phyloP scores from a whole-genome alignment of 2,888 invertebrate species.

The Hirudinaria manillensis region DNA sequence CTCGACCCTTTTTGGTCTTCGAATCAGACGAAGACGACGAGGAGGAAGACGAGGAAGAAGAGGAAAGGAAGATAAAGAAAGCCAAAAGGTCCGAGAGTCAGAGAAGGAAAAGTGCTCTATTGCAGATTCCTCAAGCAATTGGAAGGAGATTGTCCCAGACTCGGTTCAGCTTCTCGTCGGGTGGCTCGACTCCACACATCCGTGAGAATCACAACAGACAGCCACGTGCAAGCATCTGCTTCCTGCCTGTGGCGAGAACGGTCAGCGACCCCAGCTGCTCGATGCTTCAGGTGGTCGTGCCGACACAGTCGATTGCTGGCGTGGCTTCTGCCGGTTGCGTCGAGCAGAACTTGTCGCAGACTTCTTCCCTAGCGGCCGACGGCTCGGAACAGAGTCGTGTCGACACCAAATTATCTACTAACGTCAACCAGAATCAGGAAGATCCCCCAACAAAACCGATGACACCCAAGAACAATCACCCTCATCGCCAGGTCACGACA shows the following conservation, averaged over 20 bases:
- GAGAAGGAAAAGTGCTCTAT: constrained; percentile 25
- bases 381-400: neutral
- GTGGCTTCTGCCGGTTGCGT: neutral
- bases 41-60: constrained; percentile 22
- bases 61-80: constrained; percentile 8
- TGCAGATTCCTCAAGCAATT: constrained; percentile 29
- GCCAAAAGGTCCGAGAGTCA: constrained; percentile 2
- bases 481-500: neutral
- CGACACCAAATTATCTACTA: neutral
- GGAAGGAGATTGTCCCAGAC: constrained; percentile 26
- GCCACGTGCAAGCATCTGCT: constrained; percentile 35
- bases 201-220: constrained; percentile 4
- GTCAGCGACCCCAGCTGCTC: constrained; percentile 34
- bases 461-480: neutral
- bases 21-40: constrained; percentile 25
- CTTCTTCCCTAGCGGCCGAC: neutral
- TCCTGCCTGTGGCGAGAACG: constrained; percentile 35
- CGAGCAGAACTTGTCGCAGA: constrained; percentile 8
- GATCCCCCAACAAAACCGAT: neutral
- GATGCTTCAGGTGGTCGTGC: constrained; percentile 25
- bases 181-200: constrained; percentile 7
- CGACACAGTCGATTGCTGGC: constrained; percentile 7
- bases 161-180: constrained; percentile 33
- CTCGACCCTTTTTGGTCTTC: constrained; percentile 33
- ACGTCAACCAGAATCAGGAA: neutral